A percentile compares a stretch with the other conserved stretches of the same genome.
These are phyloP conservation scores for Anastrepha obliqua DNA, from an alignment of 1,140 invertebrate species.

Conservation along the genomic window DNA sequence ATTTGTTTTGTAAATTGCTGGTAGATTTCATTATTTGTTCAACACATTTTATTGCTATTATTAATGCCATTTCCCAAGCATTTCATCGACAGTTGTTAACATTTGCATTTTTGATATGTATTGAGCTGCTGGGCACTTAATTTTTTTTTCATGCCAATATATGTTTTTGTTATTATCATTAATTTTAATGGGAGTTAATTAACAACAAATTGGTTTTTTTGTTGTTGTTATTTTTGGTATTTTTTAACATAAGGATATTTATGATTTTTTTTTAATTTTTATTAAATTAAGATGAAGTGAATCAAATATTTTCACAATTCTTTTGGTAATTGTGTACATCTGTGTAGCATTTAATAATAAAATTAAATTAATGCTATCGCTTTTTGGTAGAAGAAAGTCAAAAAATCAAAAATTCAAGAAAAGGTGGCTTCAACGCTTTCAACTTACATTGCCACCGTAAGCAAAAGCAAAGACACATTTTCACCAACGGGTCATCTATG, in stretches of 20 bases:
- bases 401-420: too few species aligned
- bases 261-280: background rate
- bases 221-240: background rate
- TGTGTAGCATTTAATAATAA: too few species aligned
- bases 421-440: too few species aligned
- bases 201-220: constrained; percentile 36
- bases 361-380: too few species aligned
- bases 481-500: too few species aligned
- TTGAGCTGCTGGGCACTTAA: background rate
- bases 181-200: constrained; percentile 36
- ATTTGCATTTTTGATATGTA: constrained; percentile 18
- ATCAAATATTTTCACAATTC: background rate
- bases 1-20: constrained; percentile 16
- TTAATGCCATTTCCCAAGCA: constrained; percentile 3
- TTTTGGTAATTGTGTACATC: background rate
- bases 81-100: constrained; percentile 8
- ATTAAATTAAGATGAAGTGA: constrained; percentile 32
- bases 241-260: background rate
- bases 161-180: background rate
- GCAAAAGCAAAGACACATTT: too few species aligned
- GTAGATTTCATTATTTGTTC: constrained; percentile 45
- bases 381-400: too few species aligned
- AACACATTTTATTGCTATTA: constrained; percentile 17
- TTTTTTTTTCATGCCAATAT: background rate
- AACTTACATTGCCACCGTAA: too few species aligned